Conservation (phyloP, 2,113 vertebrate species). For the Rissa tridactyla region DNA sequence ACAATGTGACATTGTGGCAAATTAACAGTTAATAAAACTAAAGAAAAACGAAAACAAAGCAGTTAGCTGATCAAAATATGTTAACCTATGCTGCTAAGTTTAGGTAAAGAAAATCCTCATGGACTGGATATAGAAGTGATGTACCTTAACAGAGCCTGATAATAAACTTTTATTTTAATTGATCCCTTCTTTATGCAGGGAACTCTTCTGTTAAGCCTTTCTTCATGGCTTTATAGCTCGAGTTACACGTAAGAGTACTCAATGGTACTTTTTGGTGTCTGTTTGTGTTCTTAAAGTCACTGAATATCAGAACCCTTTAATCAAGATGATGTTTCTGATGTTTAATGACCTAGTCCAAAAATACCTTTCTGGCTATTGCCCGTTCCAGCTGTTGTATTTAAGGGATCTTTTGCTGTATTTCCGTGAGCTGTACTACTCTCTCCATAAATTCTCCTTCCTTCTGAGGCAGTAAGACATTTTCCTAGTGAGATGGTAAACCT, state of each 20-base stretch:
- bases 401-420: neutral
- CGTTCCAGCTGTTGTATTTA: neutral
- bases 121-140: neutral
- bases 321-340: neutral
- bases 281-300: neutral
- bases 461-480: neutral
- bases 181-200: neutral
- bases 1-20: neutral
- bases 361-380: neutral
- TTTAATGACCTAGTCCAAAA: neutral
- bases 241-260: neutral
- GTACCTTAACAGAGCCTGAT: neutral
- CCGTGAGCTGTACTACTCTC: neutral
- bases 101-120: neutral
- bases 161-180: neutral
- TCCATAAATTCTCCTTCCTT: neutral
- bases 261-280: neutral
- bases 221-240: neutral
- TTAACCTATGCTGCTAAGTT: neutral
- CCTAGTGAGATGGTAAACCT: neutral
- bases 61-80: neutral
- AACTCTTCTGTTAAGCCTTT: neutral
- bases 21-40: neutral
- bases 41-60: neutral
- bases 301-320: neutral